phyloP scores from a whole-genome alignment of 2,113 vertebrate species.

The Pluvialis apricaria region DNA sequence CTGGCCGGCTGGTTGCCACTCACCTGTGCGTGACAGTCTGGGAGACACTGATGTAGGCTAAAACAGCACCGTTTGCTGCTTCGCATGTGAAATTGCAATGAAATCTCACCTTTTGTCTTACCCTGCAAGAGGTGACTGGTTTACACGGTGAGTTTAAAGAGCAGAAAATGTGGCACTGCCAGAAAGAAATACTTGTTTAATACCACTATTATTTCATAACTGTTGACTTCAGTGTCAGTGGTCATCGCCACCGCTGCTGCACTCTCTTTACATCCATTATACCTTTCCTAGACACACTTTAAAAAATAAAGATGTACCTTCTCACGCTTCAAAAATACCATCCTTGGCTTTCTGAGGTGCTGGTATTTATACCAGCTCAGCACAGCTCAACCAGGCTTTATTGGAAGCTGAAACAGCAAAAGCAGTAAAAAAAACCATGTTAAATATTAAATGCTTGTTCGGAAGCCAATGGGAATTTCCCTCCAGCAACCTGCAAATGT shows the following conservation, averaged over 20 bases:
- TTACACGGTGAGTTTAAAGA: background rate
- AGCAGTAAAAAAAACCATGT: background rate
- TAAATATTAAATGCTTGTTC: slow-evolving; percentile 1
- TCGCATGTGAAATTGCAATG: background rate
- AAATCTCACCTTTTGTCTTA: background rate
- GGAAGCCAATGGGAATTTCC: background rate
- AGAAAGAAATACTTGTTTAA: background rate
- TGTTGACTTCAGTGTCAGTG: background rate
- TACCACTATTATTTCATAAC: background rate
- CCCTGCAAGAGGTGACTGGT: background rate
- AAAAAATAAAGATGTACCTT: background rate
- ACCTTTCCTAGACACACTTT: background rate
- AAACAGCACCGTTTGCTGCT: background rate
- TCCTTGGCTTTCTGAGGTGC: background rate
- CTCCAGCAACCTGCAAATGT: background rate
- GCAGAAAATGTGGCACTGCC: background rate
- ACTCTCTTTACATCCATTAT: background rate
- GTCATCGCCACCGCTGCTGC: background rate
- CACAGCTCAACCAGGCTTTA: background rate
- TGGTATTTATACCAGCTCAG: background rate
- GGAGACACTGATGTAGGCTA: background rate
- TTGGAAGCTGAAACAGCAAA: background rate
- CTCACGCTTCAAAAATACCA: background rate
- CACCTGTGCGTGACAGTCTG: rapidly evolving
- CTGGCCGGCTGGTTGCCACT: background rate